Evolutionary conservation across 2,888 invertebrate genomes (phyloP).

Genomic region (Rhingia rostrata): DNA sequence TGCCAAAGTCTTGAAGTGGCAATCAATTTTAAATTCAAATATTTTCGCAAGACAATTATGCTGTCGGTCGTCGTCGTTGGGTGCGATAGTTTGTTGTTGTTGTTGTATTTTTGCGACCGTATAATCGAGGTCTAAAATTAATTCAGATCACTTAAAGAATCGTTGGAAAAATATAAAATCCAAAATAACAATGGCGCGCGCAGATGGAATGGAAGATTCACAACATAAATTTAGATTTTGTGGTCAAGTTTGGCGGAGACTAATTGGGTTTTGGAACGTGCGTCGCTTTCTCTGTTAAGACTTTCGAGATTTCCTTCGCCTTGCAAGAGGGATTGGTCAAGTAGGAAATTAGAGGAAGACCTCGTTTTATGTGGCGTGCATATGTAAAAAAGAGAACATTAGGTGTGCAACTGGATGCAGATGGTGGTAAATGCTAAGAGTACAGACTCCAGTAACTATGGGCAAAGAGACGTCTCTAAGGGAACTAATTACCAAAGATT

Average conservation of each 20-base stretch:
- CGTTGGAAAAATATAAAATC: not conserved
- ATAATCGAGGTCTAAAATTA: conserved; percentile 4
- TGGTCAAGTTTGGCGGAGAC: not conserved
- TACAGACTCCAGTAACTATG: no score
- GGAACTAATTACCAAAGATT: no score
- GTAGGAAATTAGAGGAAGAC: no score
- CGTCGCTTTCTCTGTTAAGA: not conserved
- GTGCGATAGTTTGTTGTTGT: conserved; percentile 3
- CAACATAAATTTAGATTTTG: not conserved
- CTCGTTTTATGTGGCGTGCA: no score
- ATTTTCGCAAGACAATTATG: conserved; percentile 53
- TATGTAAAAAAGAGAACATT: no score
- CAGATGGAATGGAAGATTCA: conserved; percentile 5
- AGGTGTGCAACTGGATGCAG: no score
- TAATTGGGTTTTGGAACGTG: not conserved
- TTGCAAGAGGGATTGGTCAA: no score
- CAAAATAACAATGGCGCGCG: not conserved
- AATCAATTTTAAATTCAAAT: conserved; percentile 50
- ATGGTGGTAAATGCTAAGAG: no score
- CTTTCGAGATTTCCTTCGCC: not conserved
- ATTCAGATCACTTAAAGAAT: conserved; percentile 14
- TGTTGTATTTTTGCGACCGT: conserved; percentile 1
- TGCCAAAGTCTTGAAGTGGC: conserved; percentile 37
- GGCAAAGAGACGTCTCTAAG: no score
- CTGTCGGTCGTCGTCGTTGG: not conserved